Percentiles rank a stretch among this genome's conserved stretches.
These are phyloP conservation scores for Saxidomus purpurata DNA, from an alignment of 1,140 invertebrate genomes.

Conservation along the genomic window DNA sequence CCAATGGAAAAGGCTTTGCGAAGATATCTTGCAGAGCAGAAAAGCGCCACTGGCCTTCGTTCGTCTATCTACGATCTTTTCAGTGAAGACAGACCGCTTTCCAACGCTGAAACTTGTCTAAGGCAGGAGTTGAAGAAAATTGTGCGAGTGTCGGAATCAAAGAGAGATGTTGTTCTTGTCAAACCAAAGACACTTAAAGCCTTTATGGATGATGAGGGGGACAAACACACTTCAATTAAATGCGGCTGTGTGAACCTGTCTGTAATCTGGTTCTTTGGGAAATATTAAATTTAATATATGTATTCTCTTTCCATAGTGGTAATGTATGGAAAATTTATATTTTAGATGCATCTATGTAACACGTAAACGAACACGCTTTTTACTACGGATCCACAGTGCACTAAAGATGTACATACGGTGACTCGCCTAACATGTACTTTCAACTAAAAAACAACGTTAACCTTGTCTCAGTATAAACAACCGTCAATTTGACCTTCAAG, in stretches of 20 bases:
- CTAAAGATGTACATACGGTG: no score
- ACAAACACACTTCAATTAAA: background rate
- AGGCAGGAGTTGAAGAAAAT: slow-evolving; percentile 3
- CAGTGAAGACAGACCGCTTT: background rate
- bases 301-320: no score
- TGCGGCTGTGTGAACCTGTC: background rate
- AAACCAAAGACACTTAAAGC: slow-evolving; percentile 24
- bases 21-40: background rate
- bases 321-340: no score
- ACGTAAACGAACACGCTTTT: no score
- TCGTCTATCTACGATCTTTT: slow-evolving; percentile 3
- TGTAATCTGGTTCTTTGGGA: no score
- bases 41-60: background rate
- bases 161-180: background rate
- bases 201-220: slow-evolving; percentile 38
- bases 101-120: background rate
- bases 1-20: slow-evolving; percentile 43
- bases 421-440: no score
- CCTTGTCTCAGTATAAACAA: no score
- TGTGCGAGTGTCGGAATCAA: background rate
- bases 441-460: no score
- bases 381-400: no score
- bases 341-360: no score
- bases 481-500: no score
- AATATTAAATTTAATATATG: no score